phyloP scores from a whole-genome alignment of 2,113 vertebrate species.

The Vidua chalybeata region DNA sequence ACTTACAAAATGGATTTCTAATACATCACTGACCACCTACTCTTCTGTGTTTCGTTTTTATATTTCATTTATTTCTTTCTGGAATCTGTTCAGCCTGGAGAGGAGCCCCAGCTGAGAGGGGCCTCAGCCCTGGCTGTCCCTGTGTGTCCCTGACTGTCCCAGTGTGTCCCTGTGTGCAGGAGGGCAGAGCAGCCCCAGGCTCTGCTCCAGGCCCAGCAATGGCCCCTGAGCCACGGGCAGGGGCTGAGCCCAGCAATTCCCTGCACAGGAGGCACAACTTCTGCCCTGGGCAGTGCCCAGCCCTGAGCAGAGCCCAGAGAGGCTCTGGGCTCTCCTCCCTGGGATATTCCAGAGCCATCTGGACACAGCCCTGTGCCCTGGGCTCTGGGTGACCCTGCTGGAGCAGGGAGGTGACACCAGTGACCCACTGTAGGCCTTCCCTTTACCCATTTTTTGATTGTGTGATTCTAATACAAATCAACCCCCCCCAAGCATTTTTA shows the following conservation, averaged over 20 bases:
- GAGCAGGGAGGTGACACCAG: neutral
- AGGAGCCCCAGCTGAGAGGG: neutral
- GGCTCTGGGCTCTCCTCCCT: neutral
- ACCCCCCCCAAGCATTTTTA: neutral
- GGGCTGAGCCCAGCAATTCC: neutral
- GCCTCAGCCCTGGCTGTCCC: neutral
- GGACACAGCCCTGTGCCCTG: neutral
- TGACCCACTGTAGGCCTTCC: neutral
- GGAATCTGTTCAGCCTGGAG: neutral
- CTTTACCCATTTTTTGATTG: neutral
- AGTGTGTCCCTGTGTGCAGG: neutral
- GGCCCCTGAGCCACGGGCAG: neutral
- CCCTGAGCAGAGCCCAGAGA: neutral
- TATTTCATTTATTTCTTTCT: neutral
- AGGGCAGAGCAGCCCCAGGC: neutral
- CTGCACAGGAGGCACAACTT: neutral
- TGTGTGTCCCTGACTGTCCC: too few relatives aligned
- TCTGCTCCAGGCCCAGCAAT: neutral
- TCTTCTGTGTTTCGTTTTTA: neutral
- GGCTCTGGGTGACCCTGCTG: neutral
- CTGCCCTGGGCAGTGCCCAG: neutral
- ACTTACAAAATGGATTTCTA: neutral
- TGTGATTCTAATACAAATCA: neutral
- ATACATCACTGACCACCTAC: neutral
- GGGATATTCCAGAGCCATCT: neutral